phyloP scores from a whole-genome alignment of 2,113 vertebrate species.

The Microtus richardsoni region DNA sequence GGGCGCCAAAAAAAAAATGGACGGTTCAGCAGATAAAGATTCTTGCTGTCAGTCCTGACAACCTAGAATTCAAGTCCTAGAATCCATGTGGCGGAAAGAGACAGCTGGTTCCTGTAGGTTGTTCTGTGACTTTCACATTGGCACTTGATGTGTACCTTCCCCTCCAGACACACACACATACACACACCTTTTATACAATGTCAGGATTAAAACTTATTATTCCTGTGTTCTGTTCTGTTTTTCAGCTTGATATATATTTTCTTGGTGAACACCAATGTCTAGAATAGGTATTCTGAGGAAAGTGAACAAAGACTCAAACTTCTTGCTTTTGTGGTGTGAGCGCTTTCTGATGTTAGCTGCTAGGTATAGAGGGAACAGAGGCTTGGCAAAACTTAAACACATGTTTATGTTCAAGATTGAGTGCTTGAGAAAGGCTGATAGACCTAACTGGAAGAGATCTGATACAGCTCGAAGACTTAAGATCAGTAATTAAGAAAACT shows the following conservation, averaged over 20 bases:
- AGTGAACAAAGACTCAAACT: neutral
- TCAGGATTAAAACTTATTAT: slow-evolving; percentile 5
- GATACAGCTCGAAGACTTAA: neutral
- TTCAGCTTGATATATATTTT: slow-evolving; percentile 5
- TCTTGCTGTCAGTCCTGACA: neutral
- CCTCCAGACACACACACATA: neutral
- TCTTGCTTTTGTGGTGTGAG: neutral
- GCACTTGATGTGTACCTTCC: neutral
- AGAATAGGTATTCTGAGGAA: neutral
- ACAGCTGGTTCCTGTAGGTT: neutral
- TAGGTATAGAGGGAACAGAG: neutral
- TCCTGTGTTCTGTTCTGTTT: neutral
- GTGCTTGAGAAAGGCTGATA: neutral
- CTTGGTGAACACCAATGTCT: neutral
- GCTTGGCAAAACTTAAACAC: neutral
- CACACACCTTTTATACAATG: neutral
- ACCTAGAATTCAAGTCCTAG: neutral
- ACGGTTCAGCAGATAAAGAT: neutral
- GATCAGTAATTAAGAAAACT: slow-evolving; percentile 23
- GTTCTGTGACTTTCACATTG: too few species aligned
- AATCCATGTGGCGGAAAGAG: neutral
- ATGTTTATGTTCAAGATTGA: neutral
- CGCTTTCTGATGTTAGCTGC: neutral
- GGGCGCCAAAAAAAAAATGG: too few species aligned
- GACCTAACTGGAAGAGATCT: neutral